Evolutionary conservation across 1,140 invertebrate species (phyloP), one percentile per base, ranked within the genome.

Genomic region (Lordiphosa mommai): DNA sequence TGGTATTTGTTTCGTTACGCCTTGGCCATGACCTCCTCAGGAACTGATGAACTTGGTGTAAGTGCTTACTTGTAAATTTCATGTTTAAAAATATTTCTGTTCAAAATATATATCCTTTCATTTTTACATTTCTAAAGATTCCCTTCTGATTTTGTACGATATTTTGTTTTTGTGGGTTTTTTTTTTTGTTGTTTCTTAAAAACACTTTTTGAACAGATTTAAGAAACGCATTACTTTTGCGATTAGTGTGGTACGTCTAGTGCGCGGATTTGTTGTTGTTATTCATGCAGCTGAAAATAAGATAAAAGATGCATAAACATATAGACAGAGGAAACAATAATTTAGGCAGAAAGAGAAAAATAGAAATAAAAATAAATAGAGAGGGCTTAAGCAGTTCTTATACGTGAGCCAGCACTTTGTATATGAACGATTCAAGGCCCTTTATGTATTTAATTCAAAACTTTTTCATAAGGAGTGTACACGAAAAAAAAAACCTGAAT

Each of bases 241-340:
- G 60, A 86, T 80, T 53, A 88, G 58, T 66, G 77, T 80, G 61
- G 77, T 80, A 77, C 82, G 82, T 88, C 82, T 76, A 80, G 77
- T 72, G 82, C 86, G 86, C 69, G 86, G 77, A 49, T 70, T 74
- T 72, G 77, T 80, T 65, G 80, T 84, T 88, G 82, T 86, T 88
- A 88, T 88, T 88, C 86, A 88, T 88, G 86, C 86, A 77, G 86
- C 86, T 88, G 86, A 66, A 88, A 87, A 59, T 66, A 74, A 72
- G 55, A 84, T 38, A 60, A 71, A 61, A 84, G 59, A 65, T 60
- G 53, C 63, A 68, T 61, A 74, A 70, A 84, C 41, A 69, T 52
- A 72, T 74, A 32, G 64, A 64, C 36, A 68, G 57, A 71, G 37
- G 30, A 61, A 50, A 46, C 47, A 36, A 50, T 23, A 61, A 52